phyloP scores from a whole-genome alignment of 1,140 invertebrate genomes.

The Psix sp. region DNA sequence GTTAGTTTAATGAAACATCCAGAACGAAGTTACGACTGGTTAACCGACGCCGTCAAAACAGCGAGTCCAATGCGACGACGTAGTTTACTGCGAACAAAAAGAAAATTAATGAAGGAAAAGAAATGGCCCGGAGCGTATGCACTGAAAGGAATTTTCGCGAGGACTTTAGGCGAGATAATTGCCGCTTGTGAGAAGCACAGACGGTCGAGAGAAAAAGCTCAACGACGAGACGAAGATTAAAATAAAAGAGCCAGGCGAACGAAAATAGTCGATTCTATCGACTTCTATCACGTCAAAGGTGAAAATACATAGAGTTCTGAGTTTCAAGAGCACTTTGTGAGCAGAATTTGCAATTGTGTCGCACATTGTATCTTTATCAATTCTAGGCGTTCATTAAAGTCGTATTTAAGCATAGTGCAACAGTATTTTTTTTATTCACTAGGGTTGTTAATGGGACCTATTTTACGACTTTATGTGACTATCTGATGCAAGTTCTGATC shows the following conservation, averaged over 20 bases:
- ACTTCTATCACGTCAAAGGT: conserved; percentile 58
- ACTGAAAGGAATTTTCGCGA: conserved; percentile 43
- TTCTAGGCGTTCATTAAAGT: conserved; percentile 26
- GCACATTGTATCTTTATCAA: conserved; percentile 37
- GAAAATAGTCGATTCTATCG: conserved; percentile 58
- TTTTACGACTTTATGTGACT: conserved; percentile 31
- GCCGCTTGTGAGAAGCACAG: background rate
- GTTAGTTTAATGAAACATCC: too few relatives aligned
- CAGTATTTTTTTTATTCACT: conserved; percentile 36
- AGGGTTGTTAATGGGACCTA: conserved; percentile 44
- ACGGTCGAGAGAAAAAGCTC: conserved; percentile 16
- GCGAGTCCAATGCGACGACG: conserved; percentile 5
- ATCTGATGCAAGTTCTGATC: conserved; percentile 41
- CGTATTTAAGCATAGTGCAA: conserved; percentile 26
- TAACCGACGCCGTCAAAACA: conserved; percentile 20
- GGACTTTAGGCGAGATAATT: conserved; percentile 46
- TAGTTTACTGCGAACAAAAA: conserved; percentile 39
- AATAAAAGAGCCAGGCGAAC: conserved; percentile 32
- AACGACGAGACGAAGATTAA: conserved; percentile 40
- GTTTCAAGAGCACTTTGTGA: conserved; percentile 42
- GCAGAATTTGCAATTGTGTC: conserved; percentile 42
- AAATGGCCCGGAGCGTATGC: conserved; percentile 52
- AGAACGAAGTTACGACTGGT: conserved; percentile 5
- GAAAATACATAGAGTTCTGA: conserved; percentile 41
- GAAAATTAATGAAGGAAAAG: conserved; percentile 43